A percentile compares a stretch with the other conserved stretches of the same genome.
phyloP scores from a whole-genome alignment of 1,140 invertebrate species.

The Drosophila paulistorum region DNA sequence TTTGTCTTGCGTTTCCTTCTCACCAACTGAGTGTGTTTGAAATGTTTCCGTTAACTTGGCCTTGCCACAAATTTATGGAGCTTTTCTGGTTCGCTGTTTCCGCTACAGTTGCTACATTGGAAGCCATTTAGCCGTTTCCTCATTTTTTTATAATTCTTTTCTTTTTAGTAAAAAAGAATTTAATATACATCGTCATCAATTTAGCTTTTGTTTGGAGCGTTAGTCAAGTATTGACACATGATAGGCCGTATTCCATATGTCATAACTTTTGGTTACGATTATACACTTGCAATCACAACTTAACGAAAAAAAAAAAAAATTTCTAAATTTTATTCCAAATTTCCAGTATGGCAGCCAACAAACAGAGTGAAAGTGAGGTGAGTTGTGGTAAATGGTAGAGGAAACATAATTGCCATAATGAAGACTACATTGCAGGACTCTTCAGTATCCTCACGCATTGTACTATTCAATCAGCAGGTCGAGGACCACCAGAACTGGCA shows the following conservation, averaged over 20 bases:
- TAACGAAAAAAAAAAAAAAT: too few relatives aligned
- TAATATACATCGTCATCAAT: background rate
- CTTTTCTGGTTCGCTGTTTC: constrained; percentile 66
- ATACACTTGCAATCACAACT: background rate
- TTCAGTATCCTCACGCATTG: constrained; percentile 59
- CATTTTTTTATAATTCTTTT: background rate
- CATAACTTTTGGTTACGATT: background rate
- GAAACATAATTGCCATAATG: background rate
- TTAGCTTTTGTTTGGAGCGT: background rate
- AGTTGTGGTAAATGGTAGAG: background rate
- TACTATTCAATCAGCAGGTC: constrained; percentile 53
- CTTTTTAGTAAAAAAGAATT: constrained; percentile 29
- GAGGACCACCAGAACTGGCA: constrained; percentile 61
- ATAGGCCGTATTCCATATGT: background rate
- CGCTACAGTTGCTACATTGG: constrained; percentile 64
- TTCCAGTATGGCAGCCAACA: constrained; percentile 24
- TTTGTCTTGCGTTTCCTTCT: constrained; percentile 75
- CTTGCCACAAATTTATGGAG: constrained; percentile 62
- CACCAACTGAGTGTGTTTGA: constrained; percentile 43
- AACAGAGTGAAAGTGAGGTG: background rate
- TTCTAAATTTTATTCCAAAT: background rate
- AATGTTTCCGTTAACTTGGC: constrained; percentile 72
- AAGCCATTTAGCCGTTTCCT: constrained; percentile 26
- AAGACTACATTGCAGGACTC: constrained; percentile 18
- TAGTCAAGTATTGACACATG: constrained; percentile 19